These are phyloP conservation scores for Corvus cornix DNA, from an alignment of 2,113 vertebrate genomes.

Conservation along the genomic window DNA sequence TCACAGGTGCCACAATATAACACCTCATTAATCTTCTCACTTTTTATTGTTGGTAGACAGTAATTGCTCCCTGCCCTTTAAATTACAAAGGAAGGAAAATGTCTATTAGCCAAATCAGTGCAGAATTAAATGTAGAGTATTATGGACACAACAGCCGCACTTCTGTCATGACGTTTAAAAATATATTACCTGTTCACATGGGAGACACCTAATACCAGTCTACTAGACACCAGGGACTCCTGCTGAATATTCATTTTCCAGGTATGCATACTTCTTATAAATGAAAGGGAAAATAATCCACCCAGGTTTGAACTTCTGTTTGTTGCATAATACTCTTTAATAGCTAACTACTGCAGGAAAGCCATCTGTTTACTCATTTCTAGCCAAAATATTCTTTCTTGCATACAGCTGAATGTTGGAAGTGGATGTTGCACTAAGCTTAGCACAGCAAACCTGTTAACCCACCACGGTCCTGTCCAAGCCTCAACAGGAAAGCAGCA, in stretches of 20 bases:
- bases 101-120: not conserved
- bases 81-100: slow-evolving; percentile 1
- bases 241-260: not conserved
- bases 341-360: not conserved
- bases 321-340: not conserved
- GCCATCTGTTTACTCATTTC: not conserved
- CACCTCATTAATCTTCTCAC: slow-evolving; percentile 6
- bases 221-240: not conserved
- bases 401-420: not conserved
- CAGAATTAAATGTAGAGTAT: not conserved
- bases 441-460: not conserved
- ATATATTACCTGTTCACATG: not conserved
- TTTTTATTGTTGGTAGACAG: slow-evolving; percentile 2
- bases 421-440: not conserved
- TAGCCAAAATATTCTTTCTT: not conserved
- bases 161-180: not conserved
- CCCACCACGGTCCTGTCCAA: not conserved
- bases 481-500: not conserved
- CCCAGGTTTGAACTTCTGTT: not conserved
- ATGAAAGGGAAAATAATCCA: not conserved
- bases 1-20: not conserved
- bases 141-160: not conserved
- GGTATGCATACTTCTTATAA: not conserved
- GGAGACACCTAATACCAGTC: not conserved
- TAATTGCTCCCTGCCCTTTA: slow-evolving; percentile 1